Evolutionary conservation across 2,113 vertebrate species (phyloP), one percentile per base, ranked within the genome.

Genomic region (Lepus timidus): DNA sequence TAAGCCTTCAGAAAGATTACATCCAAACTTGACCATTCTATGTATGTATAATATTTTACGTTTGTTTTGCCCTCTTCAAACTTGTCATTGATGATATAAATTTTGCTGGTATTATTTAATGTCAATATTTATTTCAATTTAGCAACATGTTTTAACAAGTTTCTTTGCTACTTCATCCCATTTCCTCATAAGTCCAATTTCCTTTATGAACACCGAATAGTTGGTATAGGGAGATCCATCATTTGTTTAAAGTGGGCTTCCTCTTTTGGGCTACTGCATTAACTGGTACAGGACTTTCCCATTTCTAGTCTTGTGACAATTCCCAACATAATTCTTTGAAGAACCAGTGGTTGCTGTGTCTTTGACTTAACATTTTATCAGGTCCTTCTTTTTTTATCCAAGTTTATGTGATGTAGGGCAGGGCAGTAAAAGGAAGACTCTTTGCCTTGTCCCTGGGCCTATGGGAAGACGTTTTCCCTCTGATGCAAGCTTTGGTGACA

Each of bases 111-210:
- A 36, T 64, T 23, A 7, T 33, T 65, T 39, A 39, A n/a, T 52
- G 12, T 39, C 22, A 82, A 31, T 78, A 91, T 65, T 85, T 62
- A 62, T 83, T 95, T 74, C 49, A 39, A 74, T 87, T 82, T 68
- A 80, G 39, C 7, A 73, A 67, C 23, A 31, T 16, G 10, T 29
- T 84, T 49, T 23, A 90, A 52, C 68, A 16, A 16, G 27, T 75
- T 81, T 71, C 6, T 61, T 90, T 90, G 17, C 14, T 39, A 70
- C 76, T 61, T 76, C 49, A 64, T 67, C 16, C 36, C 20, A 23
- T 36, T 78, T 89, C 44, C 89, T 44, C 9, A 23, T 67, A 25
- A 0, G 1, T 62, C 25, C 31, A 39, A 9, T 96, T 71, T 88
- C 9, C 19, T 67, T 84, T 93, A 51, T 58, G 76, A 89, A 49